Conservation (phyloP, 2,888 invertebrate genomes). For the Diplazon laetatorius region DNA sequence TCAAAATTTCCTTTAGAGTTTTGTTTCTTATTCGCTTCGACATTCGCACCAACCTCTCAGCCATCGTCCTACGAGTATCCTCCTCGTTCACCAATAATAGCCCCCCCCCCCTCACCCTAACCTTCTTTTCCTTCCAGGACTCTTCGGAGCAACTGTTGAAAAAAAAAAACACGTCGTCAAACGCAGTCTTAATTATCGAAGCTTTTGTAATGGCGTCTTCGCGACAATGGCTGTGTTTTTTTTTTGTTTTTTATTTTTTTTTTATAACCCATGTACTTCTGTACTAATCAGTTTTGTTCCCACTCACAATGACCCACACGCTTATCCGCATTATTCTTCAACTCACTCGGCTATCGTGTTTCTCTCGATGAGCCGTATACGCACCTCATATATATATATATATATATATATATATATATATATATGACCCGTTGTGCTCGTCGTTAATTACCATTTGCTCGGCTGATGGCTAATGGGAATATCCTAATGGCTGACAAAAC, state of each 20-base stretch:
- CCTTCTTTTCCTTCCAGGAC: too few relatives aligned
- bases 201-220: conserved; percentile 42
- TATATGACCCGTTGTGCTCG: not conserved
- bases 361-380: too few relatives aligned
- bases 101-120: too few relatives aligned
- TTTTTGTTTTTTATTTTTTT: too few relatives aligned
- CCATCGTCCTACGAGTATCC: too few relatives aligned
- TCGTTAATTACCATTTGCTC: conserved; percentile 31
- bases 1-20: conserved; percentile 58
- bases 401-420: too few relatives aligned
- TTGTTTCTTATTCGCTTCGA: conserved; percentile 22
- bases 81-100: conserved; percentile 38
- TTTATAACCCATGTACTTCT: conserved; percentile 61
- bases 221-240: conserved; percentile 28
- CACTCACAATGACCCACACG: conserved; percentile 66
- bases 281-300: conserved; percentile 72
- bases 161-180: conserved; percentile 57
- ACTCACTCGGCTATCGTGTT: not conserved
- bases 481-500: conserved; percentile 35
- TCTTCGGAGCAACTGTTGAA: conserved; percentile 26
- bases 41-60: conserved; percentile 46
- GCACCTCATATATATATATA: too few relatives aligned
- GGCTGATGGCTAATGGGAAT: conserved; percentile 32
- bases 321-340: conserved; percentile 55
- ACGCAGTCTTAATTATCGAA: conserved; percentile 60